phyloP scores from a whole-genome alignment of 2,888 invertebrate genomes.

The Diabrotica balteata region DNA sequence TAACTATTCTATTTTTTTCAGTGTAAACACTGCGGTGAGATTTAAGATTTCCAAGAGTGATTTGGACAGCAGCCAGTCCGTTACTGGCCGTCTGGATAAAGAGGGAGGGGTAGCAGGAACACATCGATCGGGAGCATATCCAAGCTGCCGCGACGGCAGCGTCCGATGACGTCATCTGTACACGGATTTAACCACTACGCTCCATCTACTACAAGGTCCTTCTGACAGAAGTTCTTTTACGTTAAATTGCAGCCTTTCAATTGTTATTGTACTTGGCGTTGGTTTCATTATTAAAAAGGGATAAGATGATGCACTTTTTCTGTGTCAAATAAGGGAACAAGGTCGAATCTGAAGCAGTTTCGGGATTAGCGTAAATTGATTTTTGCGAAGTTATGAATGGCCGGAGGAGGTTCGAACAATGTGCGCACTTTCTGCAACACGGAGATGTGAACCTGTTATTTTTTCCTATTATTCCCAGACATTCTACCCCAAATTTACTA shows the following conservation, averaged over 20 bases:
- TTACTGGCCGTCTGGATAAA: constrained; percentile 46
- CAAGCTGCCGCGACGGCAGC: constrained; percentile 28
- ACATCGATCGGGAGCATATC: constrained; percentile 48
- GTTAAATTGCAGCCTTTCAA: constrained; percentile 37
- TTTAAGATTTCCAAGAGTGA: constrained; percentile 1
- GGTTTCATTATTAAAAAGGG: constrained; percentile 16
- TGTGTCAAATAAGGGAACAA: constrained; percentile 6
- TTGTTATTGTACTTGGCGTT: constrained; percentile 31
- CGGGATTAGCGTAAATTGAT: constrained; percentile 16
- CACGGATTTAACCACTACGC: constrained; percentile 51
- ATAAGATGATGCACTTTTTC: neutral
- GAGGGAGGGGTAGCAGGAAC: constrained; percentile 44
- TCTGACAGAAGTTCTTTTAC: constrained; percentile 30
- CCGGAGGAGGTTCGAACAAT: neutral
- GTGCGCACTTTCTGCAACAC: neutral
- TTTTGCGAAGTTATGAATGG: constrained; percentile 14
- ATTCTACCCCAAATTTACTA: no score
- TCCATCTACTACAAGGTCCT: constrained; percentile 47
- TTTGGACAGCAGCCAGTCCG: constrained; percentile 10
- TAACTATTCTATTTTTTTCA: neutral
- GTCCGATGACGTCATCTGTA: constrained; percentile 53
- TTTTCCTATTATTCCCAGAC: no score
- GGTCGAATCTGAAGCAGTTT: constrained; percentile 2
- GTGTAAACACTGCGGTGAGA: constrained; percentile 11
- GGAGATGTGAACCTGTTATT: no score